Conservation (phyloP, 2,888 invertebrate species). For the Rhingia campestris region DNA sequence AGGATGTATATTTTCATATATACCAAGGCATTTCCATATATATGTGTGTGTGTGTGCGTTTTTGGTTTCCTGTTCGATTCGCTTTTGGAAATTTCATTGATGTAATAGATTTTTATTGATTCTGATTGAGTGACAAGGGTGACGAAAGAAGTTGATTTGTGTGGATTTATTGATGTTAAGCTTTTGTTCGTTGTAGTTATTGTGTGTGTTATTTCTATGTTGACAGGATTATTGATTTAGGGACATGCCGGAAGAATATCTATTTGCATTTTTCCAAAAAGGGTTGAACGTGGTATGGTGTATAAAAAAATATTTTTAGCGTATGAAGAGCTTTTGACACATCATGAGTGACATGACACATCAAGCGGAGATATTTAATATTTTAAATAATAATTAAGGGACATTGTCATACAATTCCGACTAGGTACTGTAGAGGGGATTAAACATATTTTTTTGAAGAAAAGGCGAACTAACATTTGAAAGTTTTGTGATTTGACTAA, state of each 20-base stretch:
- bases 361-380: no score
- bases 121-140: slow-evolving; percentile 65
- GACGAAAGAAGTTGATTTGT: slow-evolving; percentile 51
- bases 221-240: slow-evolving; percentile 71
- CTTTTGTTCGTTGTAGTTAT: slow-evolving; percentile 26
- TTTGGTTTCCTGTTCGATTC: slow-evolving; percentile 30
- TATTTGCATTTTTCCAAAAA: slow-evolving; percentile 1
- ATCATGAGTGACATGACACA: no score
- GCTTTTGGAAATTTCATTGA: slow-evolving; percentile 57
- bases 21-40: slow-evolving; percentile 26
- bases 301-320: not conserved
- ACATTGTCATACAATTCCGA: no score
- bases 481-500: no score
- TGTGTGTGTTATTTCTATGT: slow-evolving; percentile 48
- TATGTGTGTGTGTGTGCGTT: slow-evolving; percentile 22
- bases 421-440: no score
- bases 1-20: slow-evolving; percentile 59
- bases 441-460: no score
- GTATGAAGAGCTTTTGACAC: no score
- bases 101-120: slow-evolving; percentile 73
- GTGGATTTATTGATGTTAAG: slow-evolving; percentile 59
- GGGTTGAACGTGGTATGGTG: slow-evolving; percentile 13
- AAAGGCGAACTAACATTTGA: no score
- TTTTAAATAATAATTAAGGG: no score
- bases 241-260: slow-evolving; percentile 1